Base-by-base conservation (phyloP, 2,113 vertebrate species). In the Dicentrarchus labrax region DNA sequence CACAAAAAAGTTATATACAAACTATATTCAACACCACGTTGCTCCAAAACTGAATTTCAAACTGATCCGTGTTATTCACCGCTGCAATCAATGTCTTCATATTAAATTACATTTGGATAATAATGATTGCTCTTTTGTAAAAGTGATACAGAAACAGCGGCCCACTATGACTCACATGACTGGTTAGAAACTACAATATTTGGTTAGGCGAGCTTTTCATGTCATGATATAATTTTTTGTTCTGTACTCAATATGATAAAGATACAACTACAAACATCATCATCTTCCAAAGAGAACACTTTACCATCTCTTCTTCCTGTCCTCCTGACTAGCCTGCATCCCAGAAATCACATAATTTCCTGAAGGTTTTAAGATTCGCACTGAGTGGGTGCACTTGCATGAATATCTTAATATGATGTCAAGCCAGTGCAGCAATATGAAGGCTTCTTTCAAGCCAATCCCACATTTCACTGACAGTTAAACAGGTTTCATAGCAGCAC, bases 401-500 rank as follows among this genome's bases (percentile, higher is more conserved):
- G n/a, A 50, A 64, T 7, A 81, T 57, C n/a, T 72, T 1, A 72
- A 45, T 13, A 21, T 51, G 62, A 56, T 24, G 12, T 47, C 30
- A 69, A 13, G 43, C 43, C 53, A 30, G 8, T 5, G 38, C 43
- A 11, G 21, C 61, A 19, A 54, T 45, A 9, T 57, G 43, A 75
- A 53, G 64, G 60, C 21, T 79, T 76, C 30, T 64, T 72, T 45
- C 3, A 51, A 51, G 51, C 73, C 15, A 11, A 74, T 24, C 6
- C 8, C 22, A 54, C 21, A 39, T 83, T 66, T 39, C 53, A 21
- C 75, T 61, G 69, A 54, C 9, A 0, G 30, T 65, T 62, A 12
- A 65, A 71, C 67, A n/a, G 21, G 43, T 77, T 59, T 73, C 43
- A 48, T 69, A 0, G 71, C 93, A 84, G 93, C 88, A 66, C 92